phyloP scores from a whole-genome alignment of 2,797 vertebrate species.

The Sitta carolinensis region DNA sequence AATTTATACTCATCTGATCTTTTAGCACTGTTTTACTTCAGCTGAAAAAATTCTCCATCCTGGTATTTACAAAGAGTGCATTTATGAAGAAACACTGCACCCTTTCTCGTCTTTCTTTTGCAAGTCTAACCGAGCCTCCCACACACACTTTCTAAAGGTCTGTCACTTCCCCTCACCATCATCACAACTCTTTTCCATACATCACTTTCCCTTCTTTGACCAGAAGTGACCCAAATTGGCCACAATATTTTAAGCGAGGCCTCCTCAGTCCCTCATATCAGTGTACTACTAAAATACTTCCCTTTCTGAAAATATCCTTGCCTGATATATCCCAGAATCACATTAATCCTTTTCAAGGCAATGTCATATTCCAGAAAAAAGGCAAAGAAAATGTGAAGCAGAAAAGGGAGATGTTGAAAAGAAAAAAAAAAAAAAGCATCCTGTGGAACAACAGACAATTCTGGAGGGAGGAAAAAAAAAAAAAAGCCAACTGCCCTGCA shows the following conservation, averaged over 20 bases:
- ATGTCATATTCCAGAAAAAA: slow-evolving; percentile 10
- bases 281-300: not conserved
- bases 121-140: not conserved
- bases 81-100: not conserved
- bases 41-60: not conserved
- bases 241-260: not conserved
- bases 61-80: not conserved
- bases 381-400: not conserved
- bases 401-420: not conserved
- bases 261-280: not conserved
- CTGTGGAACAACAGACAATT: not conserved
- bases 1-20: slow-evolving; percentile 52
- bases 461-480: not conserved
- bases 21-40: not conserved
- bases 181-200: not conserved
- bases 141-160: not conserved
- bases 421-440: not conserved
- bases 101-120: not conserved
- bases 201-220: not conserved
- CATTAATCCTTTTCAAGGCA: slow-evolving; percentile 39
- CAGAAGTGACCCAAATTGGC: slow-evolving; percentile 5
- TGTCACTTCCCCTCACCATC: slow-evolving; percentile 1
- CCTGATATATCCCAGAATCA: not conserved
- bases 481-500: not conserved
- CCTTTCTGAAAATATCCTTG: slow-evolving; percentile 30